Evolutionary conservation across 2,113 vertebrate genomes (phyloP), one percentile per base, ranked within the genome.

Genomic region (Proterorhinus semilunaris): DNA sequence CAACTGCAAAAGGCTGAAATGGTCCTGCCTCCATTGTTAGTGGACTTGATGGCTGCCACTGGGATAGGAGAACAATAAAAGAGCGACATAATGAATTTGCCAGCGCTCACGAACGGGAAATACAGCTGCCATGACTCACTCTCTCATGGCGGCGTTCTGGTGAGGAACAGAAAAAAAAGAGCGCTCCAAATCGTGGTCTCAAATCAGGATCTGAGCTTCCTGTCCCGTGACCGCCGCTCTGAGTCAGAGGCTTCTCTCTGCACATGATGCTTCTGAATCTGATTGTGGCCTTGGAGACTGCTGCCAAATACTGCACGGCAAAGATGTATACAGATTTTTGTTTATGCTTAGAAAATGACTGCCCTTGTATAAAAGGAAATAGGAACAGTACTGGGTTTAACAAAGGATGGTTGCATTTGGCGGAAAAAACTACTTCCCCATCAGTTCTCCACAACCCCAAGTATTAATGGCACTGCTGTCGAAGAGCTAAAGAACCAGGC

Each of bases 91-190:
- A 90, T 84, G 57, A 76, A 43, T 15, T 12, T 48, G 72, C 50
- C 58, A 53, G 65, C 75, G 55, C 75, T 72, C 72, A 76, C 50
- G 43, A 77, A 83, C 79, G 69, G 84, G 81, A 86, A 86, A 83
- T 82, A 72, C 69, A 73, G 65, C 62, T 62, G 77, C 52, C 3
- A 9, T 88, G 87, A 91, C 65, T 89, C 87, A 90, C 68, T 68
- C 65, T 66, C 76, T 74, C 75, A 68, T 77, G 83, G 72, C 76
- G 66, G 68, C 65, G 27, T 70, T 62, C 48, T 63, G 45, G 62
- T 47, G 69, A 68, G 69, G 79, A 83, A 81, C 62, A 78, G 68
- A 84, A 79, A 86, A 86, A 84, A 75, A 1, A 80, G 42, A 81
- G 11, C 69, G 75, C 68, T 78, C 63, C 66, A 77, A 82, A 84